A percentile compares a stretch with the other conserved stretches of the same genome.
phyloP scores from a whole-genome alignment of 2,888 invertebrate genomes.

The Boloria selene region DNA sequence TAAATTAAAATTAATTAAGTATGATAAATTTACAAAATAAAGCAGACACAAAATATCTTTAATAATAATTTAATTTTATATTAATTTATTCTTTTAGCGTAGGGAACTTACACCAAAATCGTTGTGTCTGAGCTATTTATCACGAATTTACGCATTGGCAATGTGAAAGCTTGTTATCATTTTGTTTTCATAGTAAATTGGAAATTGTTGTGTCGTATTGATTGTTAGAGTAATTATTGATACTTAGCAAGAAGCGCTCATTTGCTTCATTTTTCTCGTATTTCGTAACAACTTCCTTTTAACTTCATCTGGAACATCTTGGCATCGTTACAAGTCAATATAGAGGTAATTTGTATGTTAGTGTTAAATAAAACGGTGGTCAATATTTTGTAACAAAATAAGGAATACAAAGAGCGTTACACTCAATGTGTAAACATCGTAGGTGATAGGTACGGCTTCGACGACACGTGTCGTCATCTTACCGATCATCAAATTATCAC shows the following conservation, averaged over 20 bases:
- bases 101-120: too few relatives aligned
- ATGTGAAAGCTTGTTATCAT: background rate
- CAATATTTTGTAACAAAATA: constrained; percentile 82
- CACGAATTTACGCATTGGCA: too few relatives aligned
- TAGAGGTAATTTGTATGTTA: constrained; percentile 70
- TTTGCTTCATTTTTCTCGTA: constrained; percentile 35
- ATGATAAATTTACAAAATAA: too few relatives aligned
- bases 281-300: constrained; percentile 60
- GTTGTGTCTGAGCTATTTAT: too few relatives aligned
- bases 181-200: background rate
- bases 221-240: background rate
- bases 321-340: constrained; percentile 70
- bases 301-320: constrained; percentile 56
- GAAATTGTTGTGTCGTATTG: background rate
- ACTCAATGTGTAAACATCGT: constrained; percentile 70
- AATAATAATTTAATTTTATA: too few relatives aligned
- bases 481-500: constrained; percentile 74
- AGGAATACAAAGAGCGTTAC: constrained; percentile 80
- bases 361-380: constrained; percentile 82
- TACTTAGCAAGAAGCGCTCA: constrained; percentile 3
- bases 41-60: too few relatives aligned
- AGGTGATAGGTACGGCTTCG: constrained; percentile 50
- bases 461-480: constrained; percentile 54
- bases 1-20: too few relatives aligned
- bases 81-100: too few relatives aligned